A percentile compares a stretch with the other conserved stretches of the same genome.
phyloP scores from a whole-genome alignment of 2,888 invertebrate species.

The Sicus ferrugineus region DNA sequence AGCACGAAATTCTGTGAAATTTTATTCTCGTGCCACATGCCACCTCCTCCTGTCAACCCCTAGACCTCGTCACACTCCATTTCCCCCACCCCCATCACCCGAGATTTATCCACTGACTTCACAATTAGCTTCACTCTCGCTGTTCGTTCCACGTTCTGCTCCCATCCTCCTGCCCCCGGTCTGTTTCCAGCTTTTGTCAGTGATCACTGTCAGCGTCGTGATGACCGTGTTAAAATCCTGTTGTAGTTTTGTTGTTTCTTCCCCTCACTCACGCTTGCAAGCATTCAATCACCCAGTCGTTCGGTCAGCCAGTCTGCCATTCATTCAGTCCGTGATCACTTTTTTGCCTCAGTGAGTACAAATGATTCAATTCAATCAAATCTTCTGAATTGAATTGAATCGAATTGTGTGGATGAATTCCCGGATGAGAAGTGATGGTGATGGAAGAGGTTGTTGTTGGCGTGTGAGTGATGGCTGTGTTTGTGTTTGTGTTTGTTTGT shows the following conservation, averaged over 20 bases:
- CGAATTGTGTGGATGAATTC: background rate
- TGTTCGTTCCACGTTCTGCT: background rate
- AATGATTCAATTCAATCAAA: conserved; percentile 23
- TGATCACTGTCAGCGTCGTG: background rate
- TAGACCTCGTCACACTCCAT: no score
- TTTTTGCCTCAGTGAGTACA: conserved; percentile 1
- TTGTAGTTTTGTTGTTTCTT: background rate
- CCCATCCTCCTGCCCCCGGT: background rate
- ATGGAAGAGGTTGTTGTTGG: background rate
- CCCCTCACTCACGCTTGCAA: background rate
- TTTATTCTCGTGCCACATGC: no score
- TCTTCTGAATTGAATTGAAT: background rate
- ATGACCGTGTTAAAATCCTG: background rate
- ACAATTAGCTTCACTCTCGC: background rate
- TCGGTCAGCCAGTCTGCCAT: background rate
- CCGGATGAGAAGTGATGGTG: background rate
- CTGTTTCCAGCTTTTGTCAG: background rate
- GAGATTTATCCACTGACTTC: no score
- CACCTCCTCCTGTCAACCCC: no score
- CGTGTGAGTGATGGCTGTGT: background rate
- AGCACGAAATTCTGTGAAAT: no score
- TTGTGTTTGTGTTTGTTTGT: background rate
- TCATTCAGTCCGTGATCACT: background rate
- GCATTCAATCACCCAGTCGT: background rate
- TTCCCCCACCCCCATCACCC: no score